A percentile compares a stretch with the other conserved stretches of the same genome.
phyloP scores from a whole-genome alignment of 2,113 vertebrate species.

The Aptenodytes forsteri region DNA sequence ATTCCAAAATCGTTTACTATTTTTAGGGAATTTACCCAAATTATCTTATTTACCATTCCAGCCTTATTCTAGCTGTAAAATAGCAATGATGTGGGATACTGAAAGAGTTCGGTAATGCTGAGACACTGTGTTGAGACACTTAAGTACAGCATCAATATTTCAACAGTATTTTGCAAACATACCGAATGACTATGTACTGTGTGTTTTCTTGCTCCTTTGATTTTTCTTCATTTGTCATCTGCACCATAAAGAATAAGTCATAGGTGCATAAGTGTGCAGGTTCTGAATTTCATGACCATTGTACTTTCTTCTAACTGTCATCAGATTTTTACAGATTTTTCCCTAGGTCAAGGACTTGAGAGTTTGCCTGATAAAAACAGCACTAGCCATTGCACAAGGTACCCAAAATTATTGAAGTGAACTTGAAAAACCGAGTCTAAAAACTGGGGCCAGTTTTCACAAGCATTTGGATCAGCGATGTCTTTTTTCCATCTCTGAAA shows the following conservation, averaged over 20 bases:
- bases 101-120: not conserved
- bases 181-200: not conserved
- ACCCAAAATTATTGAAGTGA: not conserved
- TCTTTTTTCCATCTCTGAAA: not conserved
- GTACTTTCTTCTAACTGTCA: not conserved
- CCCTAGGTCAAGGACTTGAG: not conserved
- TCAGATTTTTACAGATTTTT: not conserved
- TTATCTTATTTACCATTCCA: not conserved
- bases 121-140: not conserved
- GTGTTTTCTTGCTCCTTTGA: not conserved
- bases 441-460: not conserved
- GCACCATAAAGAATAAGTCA: not conserved
- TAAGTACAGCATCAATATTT: slow-evolving; percentile 13
- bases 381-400: not conserved
- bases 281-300: not conserved
- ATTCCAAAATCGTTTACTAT: not conserved
- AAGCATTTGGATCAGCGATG: not conserved
- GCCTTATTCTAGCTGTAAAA: not conserved
- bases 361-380: not conserved
- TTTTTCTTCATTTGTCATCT: slow-evolving; percentile 17
- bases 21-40: not conserved
- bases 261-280: not conserved
- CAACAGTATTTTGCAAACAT: not conserved
- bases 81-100: not conserved
- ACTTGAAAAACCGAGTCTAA: not conserved